phyloP scores from a whole-genome alignment of 2,113 vertebrate genomes.

The Ancistrus triradiatus region DNA sequence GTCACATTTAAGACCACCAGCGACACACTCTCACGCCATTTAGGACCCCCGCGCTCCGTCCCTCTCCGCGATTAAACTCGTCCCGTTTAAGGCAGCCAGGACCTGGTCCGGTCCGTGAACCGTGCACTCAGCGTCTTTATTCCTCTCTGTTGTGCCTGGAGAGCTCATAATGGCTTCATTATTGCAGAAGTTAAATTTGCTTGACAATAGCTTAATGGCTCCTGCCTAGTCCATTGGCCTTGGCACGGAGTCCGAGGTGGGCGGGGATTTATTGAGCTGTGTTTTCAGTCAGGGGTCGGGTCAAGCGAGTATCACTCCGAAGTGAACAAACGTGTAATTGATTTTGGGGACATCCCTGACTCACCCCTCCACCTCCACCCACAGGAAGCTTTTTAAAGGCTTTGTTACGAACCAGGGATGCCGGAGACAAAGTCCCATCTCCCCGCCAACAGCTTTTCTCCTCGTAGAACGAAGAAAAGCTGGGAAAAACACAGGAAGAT shows the following conservation, averaged over 20 bases:
- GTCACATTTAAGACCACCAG: conserved; percentile 38
- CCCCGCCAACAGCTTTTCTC: conserved; percentile 41
- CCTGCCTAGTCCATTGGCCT: conserved; percentile 69
- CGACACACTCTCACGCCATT: conserved; percentile 66
- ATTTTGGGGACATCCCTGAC: conserved; percentile 72
- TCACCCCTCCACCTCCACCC: conserved; percentile 53
- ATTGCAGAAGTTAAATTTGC: conserved; percentile 76
- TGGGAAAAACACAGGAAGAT: no score
- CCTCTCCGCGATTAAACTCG: conserved; percentile 65
- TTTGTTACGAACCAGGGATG: conserved; percentile 53
- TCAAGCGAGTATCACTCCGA: conserved; percentile 69
- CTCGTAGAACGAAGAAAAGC: conserved; percentile 60
- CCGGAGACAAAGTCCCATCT: conserved; percentile 34
- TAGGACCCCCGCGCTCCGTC: conserved; percentile 49
- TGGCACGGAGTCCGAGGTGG: conserved; percentile 57
- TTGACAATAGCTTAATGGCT: conserved; percentile 73
- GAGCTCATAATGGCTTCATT: conserved; percentile 80
- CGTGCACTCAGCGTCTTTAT: conserved; percentile 71
- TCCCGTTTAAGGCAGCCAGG: conserved; percentile 62
- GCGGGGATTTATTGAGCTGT: conserved; percentile 64
- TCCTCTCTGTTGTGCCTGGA: conserved; percentile 64
- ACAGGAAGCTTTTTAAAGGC: conserved; percentile 50
- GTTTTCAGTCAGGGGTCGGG: conserved; percentile 72
- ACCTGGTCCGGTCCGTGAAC: conserved; percentile 68
- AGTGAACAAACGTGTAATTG: conserved; percentile 81